Conservation (phyloP, 2,888 invertebrate species). For the Tridacna gigas region DNA sequence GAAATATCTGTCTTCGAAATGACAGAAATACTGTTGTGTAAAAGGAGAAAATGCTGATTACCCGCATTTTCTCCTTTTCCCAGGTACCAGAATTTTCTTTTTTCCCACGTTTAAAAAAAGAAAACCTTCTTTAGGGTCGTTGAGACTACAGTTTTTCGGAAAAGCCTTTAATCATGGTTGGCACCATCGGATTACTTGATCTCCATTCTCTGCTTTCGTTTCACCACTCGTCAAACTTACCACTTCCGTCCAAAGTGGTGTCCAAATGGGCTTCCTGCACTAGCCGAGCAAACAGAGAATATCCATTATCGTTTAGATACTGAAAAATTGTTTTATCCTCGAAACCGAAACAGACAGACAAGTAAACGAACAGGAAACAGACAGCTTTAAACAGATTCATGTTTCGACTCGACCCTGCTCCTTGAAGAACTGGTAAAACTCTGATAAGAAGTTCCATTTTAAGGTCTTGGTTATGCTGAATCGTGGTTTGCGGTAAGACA, state of each 20-base stretch:
- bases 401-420: not conserved
- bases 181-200: no score
- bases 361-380: not conserved
- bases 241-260: not conserved
- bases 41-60: no score
- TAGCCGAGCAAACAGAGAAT: not conserved
- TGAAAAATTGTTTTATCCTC: slow-evolving; percentile 56
- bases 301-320: slow-evolving; percentile 49
- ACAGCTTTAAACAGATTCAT: slow-evolving; percentile 2
- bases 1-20: no score
- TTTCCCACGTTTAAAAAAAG: no score
- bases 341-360: slow-evolving; percentile 19
- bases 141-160: no score
- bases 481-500: not conserved
- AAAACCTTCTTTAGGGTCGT: no score
- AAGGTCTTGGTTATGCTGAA: not conserved
- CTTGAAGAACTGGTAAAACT: not conserved
- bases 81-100: no score
- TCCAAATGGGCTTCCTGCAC: slow-evolving; percentile 8
- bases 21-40: no score
- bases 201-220: no score
- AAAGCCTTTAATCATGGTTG: no score
- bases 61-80: no score
- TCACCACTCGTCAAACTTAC: no score
- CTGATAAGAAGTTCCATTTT: not conserved